Base-by-base conservation (phyloP, 2,113 vertebrate genomes). In the Toxostoma redivivum region DNA sequence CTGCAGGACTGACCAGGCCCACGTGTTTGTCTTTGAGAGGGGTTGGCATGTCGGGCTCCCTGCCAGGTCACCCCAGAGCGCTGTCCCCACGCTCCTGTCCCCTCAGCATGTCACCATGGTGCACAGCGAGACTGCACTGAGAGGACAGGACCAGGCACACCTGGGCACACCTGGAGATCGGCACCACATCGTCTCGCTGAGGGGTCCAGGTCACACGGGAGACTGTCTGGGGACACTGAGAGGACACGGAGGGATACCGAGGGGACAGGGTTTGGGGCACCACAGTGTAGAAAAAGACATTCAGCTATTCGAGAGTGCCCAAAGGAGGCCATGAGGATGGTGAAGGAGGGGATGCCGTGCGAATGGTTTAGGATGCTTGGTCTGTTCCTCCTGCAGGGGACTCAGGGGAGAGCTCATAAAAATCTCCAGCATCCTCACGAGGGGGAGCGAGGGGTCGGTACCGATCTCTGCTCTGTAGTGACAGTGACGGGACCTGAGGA, bases 11-110 rank as follows among this genome's bases (percentile, higher is more conserved):
- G 60, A 5, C 24, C 24, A 24, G 47, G 50, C 33, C 25, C 6
- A 2, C 0, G 0, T 3, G 48, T 13, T 33, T 10, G 25, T 10
- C 11, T 11, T 1, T 6, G 21, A 12, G 18, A 1, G 6, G 4
- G 24, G 33, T 3, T 25, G 12, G 11, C 48, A 37, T 2, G 4
- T 5, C 2, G 8, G 10, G 53, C 30, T 48, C 35, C 38, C n/a
- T 5, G 10, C 30, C 7, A 9, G 14, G 11, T 13, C 8, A 2
- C 33, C 15, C 3, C 50, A 5, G 3, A 33, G 22, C 2, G 2
- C 62, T 8, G 61, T 3, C 38, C 2, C 61, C 4, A 3, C 5
- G 15, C 13, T 2, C 10, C 25, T 4, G 25, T 12, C 11, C 12
- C n/a, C 25, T 4, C 47, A 5, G 20, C 28, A 12, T 0, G 22